Base-by-base conservation (phyloP, 2,797 vertebrate genomes). In the Chromobotia macracanthus region DNA sequence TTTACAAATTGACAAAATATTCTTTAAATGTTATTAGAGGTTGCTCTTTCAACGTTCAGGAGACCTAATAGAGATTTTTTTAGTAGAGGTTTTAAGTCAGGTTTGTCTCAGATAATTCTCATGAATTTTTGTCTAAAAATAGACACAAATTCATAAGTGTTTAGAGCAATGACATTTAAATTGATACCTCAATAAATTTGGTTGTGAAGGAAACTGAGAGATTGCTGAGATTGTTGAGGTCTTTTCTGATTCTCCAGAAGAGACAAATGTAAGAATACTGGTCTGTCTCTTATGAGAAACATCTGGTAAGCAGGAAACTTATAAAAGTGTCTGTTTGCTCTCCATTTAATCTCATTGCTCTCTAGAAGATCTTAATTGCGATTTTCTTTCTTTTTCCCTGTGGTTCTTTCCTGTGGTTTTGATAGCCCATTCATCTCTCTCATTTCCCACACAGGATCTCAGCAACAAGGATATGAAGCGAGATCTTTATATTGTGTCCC, bases 381-480 rank as follows among this genome's bases (percentile, higher is more conserved):
- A 38, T 38, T 38, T 38, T 2, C n/a, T n/a, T n/a, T n/a, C n/a
- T n/a, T n/a, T n/a, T n/a, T n/a, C n/a, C n/a, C n/a, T n/a, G n/a
- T n/a, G n/a, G n/a, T n/a, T 10, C 13, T 48, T 48, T 48, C 51
- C 51, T 55, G 3, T 38, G 35, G 35, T 38, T 55, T 55, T 28
- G 25, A 61, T 28, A 12, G 9, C 31, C 21, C 25, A 7, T 35
- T 23, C 11, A 9, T 7, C 23, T 69, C 6, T 44, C 6, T 69
- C 15, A 13, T 61, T 61, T 51, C 19, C 60, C 50, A 56, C 7
- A 60, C 82, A 99, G 98, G 98, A 99, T 91, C 92, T 99, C 79
- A 98, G 98, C 93, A 99, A 96, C 91, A 99, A 98, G 93, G 98
- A 99, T 90, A 93, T 99, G 93, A 99, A 99, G 94, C 95, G 96